A percentile compares a stretch with the other conserved stretches of the same genome.
Conservation (phyloP, 1,140 invertebrate genomes). For the Drosophila funebris region DNA sequence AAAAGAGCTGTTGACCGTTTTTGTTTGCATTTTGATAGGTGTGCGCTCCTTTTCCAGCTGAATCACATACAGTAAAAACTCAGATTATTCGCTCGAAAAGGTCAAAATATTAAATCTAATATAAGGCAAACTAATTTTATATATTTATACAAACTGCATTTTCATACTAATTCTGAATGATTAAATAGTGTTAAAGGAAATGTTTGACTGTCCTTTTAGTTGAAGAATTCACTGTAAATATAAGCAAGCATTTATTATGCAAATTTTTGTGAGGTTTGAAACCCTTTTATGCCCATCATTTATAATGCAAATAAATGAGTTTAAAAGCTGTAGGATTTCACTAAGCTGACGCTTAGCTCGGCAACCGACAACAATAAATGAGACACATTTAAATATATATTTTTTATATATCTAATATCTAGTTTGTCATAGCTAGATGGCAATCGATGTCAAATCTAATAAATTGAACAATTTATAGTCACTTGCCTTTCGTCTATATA, state of each 20-base stretch:
- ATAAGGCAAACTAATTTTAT: background rate
- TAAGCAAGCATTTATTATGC: slow-evolving; percentile 36
- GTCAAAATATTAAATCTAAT: slow-evolving; percentile 3
- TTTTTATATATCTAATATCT: slow-evolving; percentile 1
- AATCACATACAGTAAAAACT: background rate
- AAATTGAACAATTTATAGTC: slow-evolving; percentile 41
- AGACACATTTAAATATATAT: background rate
- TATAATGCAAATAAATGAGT: slow-evolving; percentile 37
- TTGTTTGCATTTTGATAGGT: slow-evolving; percentile 15
- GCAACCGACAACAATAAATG: background rate
- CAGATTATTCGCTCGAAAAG: background rate
- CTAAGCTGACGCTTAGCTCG: slow-evolving; percentile 1
- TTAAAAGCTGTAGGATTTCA: slow-evolving; percentile 9
- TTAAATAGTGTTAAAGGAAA: too few species aligned
- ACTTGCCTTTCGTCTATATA: slow-evolving; percentile 21
- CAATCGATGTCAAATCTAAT: slow-evolving; percentile 41
- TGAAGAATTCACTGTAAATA: background rate
- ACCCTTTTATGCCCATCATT: slow-evolving; percentile 31
- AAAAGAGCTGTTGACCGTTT: background rate
- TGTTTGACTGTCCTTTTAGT: background rate
- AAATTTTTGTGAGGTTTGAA: slow-evolving; percentile 14
- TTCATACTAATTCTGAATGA: too few species aligned
- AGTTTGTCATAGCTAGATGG: slow-evolving; percentile 7
- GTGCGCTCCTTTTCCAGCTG: background rate
- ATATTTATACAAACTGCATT: too few species aligned